phyloP scores from a whole-genome alignment of 2,797 vertebrate genomes.

The Hybognathus amarus region DNA sequence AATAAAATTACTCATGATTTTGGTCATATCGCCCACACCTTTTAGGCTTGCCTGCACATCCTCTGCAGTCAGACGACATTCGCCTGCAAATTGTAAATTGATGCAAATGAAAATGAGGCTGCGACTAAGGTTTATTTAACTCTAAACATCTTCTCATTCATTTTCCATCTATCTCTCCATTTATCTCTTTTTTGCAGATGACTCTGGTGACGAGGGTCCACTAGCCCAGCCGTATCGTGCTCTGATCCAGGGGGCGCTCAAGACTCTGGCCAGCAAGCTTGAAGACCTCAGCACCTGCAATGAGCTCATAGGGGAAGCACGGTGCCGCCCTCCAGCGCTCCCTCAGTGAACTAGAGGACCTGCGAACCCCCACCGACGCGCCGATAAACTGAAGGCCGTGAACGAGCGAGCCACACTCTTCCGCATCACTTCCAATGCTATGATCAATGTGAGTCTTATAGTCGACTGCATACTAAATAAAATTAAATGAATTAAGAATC shows the following conservation, averaged over 20 bases:
- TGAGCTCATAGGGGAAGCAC: constrained; percentile 94
- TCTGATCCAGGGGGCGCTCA: constrained; percentile 86
- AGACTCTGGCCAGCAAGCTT: constrained; percentile 87
- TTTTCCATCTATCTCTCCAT: neutral
- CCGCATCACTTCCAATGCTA: constrained; percentile 98
- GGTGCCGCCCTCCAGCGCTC: constrained; percentile 95
- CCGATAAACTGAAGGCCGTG: constrained; percentile 89
- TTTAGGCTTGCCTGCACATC: too few relatives aligned
- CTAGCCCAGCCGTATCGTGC: constrained; percentile 85
- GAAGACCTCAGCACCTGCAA: constrained; percentile 95
- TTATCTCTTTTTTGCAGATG: constrained; percentile 78
- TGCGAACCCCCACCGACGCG: constrained; percentile 81
- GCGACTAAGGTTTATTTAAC: neutral
- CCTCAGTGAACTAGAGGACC: constrained; percentile 90
- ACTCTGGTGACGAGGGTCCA: constrained; percentile 93
- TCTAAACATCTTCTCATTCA: neutral
- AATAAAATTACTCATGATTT: too few relatives aligned
- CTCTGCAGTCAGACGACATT: neutral
- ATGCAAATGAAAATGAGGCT: neutral
- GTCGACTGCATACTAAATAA: neutral
- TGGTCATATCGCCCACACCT: too few relatives aligned
- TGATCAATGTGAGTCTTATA: constrained; percentile 90
- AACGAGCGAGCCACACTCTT: constrained; percentile 95
- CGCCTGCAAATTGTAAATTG: neutral
- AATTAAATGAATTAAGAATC: neutral